Conservation (phyloP, 2,888 invertebrate genomes). For the Dromius quadrimaculatus region DNA sequence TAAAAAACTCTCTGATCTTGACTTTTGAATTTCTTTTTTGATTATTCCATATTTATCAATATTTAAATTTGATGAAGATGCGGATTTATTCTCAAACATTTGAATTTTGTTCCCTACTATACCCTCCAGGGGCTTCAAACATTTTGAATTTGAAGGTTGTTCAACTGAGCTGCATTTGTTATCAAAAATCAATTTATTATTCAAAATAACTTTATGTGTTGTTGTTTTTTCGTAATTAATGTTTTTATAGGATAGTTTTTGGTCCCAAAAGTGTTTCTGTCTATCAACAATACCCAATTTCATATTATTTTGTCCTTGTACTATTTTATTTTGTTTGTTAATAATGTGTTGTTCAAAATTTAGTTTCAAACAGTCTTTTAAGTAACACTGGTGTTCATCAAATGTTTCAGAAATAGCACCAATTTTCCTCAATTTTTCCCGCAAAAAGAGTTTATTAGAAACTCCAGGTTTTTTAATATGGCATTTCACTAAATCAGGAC, state of each 20-base stretch:
- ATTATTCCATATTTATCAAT: not conserved
- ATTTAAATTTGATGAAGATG: not conserved
- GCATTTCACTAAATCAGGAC: conserved; percentile 41
- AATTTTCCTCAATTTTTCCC: conserved; percentile 53
- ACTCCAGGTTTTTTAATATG: conserved; percentile 6
- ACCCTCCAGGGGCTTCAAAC: conserved; percentile 45
- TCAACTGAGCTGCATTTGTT: conserved; percentile 7
- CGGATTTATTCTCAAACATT: conserved; percentile 44
- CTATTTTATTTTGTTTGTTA: conserved; percentile 47
- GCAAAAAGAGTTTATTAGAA: conserved; percentile 50
- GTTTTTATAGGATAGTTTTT: not conserved
- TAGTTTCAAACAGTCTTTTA: conserved; percentile 30
- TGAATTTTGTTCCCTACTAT: conserved; percentile 50
- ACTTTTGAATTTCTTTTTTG: conserved; percentile 1
- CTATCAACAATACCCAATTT: conserved; percentile 21
- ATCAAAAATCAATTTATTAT: not conserved
- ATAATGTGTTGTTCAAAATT: conserved; percentile 52
- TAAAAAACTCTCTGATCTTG: conserved; percentile 15
- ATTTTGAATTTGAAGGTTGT: not conserved
- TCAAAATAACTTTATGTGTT: conserved; percentile 16
- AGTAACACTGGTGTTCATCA: conserved; percentile 38
- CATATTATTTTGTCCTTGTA: not conserved
- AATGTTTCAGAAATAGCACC: conserved; percentile 48
- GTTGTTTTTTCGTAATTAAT: not conserved
- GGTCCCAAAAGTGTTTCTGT: conserved; percentile 34